These are phyloP conservation scores for Alitta virens DNA, from an alignment of 2,888 invertebrate species.

Conservation along the genomic window DNA sequence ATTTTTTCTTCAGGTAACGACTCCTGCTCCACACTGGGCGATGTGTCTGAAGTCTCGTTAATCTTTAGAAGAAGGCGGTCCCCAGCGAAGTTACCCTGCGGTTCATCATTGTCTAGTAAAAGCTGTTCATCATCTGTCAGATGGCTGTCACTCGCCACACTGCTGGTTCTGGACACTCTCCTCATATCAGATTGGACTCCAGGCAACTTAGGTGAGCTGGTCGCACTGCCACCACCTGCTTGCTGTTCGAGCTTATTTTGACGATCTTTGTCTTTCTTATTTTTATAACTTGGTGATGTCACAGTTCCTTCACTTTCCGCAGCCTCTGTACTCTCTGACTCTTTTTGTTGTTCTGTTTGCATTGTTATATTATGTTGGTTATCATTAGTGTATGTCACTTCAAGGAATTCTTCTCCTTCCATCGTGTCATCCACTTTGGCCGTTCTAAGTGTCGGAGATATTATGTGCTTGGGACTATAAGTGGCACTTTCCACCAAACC, in stretches of 20 bases:
- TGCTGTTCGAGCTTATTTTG: constrained; percentile 10
- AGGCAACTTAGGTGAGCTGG: neutral
- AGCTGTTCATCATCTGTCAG: constrained; percentile 8
- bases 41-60: constrained; percentile 24
- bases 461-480: constrained; percentile 57
- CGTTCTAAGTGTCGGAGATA: constrained; percentile 39
- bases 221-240: neutral
- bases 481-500: constrained; percentile 80
- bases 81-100: constrained; percentile 42
- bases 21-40: neutral
- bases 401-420: constrained; percentile 42
- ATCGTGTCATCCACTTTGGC: neutral
- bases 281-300: neutral
- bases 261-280: constrained; percentile 7
- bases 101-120: constrained; percentile 7
- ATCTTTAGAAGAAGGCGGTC: constrained; percentile 44
- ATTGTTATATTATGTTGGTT: too few species aligned
- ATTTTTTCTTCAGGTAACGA: constrained; percentile 8
- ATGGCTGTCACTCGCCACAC: constrained; percentile 1
- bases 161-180: neutral
- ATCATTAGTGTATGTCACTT: constrained; percentile 37
- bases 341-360: neutral
- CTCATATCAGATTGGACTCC: neutral
- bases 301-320: neutral
- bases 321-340: neutral